Evolutionary conservation across 2,797 vertebrate genomes (phyloP).

Genomic region (Pteropus rufus): DNA sequence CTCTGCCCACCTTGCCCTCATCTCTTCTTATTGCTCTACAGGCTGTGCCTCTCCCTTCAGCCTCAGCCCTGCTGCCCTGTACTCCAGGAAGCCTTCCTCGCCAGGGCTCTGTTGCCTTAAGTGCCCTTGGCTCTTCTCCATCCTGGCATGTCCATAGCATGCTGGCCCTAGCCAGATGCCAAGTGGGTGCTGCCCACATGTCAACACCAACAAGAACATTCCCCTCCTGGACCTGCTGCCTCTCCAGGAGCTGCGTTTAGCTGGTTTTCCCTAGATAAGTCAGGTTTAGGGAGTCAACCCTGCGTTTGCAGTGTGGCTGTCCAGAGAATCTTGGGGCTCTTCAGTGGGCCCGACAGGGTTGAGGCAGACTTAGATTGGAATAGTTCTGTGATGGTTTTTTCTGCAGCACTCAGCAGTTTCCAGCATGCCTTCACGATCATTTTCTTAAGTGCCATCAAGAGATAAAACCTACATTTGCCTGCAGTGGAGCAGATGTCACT

Average conservation of each 20-base stretch:
- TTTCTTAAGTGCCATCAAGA: neutral
- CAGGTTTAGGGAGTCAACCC: neutral
- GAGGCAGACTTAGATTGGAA: too few relatives aligned
- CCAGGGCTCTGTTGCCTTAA: neutral
- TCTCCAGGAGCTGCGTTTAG: neutral
- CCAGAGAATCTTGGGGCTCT: neutral
- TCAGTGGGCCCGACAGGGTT: neutral
- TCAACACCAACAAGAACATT: neutral
- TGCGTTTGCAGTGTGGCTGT: too few relatives aligned
- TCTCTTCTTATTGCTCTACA: neutral
- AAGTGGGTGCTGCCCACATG: neutral
- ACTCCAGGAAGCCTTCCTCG: neutral
- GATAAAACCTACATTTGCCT: accelerated
- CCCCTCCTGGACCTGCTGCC: neutral
- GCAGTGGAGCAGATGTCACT: neutral
- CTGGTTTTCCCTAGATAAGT: neutral
- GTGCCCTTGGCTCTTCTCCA: neutral
- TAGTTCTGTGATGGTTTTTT: neutral
- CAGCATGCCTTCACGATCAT: accelerated
- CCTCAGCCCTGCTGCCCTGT: neutral
- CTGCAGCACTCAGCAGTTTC: accelerated
- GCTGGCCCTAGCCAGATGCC: neutral
- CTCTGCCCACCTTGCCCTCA: neutral
- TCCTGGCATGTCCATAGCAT: neutral
- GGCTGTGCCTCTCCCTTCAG: neutral